Base-by-base conservation (phyloP, 2,888 invertebrate species). In the Agelastica alni region DNA sequence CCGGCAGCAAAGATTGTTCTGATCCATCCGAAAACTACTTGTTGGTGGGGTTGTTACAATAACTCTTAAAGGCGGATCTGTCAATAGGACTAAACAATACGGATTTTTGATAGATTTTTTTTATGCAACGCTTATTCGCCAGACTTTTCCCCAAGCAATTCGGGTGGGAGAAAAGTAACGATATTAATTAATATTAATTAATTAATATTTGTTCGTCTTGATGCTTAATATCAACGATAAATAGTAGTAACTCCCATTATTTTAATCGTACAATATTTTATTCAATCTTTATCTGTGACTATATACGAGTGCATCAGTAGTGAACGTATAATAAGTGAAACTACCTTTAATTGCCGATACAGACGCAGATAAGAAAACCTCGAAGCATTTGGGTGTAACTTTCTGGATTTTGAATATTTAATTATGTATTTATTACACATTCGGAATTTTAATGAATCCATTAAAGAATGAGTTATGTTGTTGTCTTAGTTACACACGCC, bases 401-500 rank as follows among this genome's bases (percentile, higher is more conserved):
- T 48, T 58, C 51, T 53, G 53, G 60, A 61, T 62, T 62, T 61
- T 57, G 58, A 64, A 64, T 62, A 59, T 64, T 64, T 59, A 64
- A 64, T 59, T 60, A 58, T 37, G 43, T 44, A 48, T 58, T 58
- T 54, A 58, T 52, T 58, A 56, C 61, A 53, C 54, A 60, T 57
- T 62, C 56, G 61, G 64, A 60, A 62, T 62, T 62, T 64, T 64
- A 62, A 64, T 62, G 57, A 60, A 56, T 51, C 60, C 62, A 64
- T 64, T 64, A 64, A 52, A 52, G 54, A 57, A 60, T 59, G 60
- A 63, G 58, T 62, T 64, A 62, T 64, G 60, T 59, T 49, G 59
- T 54, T 56, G 60, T 64, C 59, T 61, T 46, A 56, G 48, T 58
- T 59, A 54, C 60, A 60, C 55, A 59, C 59, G 60, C 58, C 59